A percentile compares a stretch with the other conserved stretches of the same genome.
phyloP scores from a whole-genome alignment of 35 echinoderm and acorn worm species.

The Lytechinus variegatus region DNA sequence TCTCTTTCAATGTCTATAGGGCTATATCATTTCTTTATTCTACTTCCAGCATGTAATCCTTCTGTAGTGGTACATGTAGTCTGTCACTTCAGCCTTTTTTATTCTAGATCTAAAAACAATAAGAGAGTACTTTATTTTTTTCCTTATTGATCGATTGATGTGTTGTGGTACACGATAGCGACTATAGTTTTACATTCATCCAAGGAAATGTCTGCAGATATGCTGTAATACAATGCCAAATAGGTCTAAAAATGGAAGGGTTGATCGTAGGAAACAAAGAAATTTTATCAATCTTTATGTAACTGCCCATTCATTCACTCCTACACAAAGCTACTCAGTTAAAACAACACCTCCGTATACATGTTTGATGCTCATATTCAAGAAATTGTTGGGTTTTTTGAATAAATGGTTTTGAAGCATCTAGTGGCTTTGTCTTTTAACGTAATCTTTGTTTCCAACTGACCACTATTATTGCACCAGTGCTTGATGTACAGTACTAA shows the following conservation, averaged over 20 bases:
- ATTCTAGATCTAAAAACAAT: neutral
- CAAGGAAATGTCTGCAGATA: too few relatives aligned
- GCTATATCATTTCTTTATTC: neutral
- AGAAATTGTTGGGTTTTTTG: neutral
- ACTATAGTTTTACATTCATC: too few relatives aligned
- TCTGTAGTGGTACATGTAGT: neutral
- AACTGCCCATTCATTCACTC: too few relatives aligned
- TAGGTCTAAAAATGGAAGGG: too few relatives aligned
- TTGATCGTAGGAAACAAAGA: too few relatives aligned
- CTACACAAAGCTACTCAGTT: too few relatives aligned
- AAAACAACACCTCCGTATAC: too few relatives aligned
- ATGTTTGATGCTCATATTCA: neutral
- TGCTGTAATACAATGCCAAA: too few relatives aligned
- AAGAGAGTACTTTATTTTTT: too few relatives aligned
- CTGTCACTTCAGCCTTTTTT: neutral
- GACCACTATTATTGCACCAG: neutral
- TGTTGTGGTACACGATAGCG: too few relatives aligned
- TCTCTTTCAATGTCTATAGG: neutral
- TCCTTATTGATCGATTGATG: too few relatives aligned
- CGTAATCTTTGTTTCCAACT: neutral
- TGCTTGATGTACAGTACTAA: neutral
- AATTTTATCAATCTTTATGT: too few relatives aligned
- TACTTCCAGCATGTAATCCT: neutral
- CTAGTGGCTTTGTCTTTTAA: neutral
- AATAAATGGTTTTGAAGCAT: neutral